These are phyloP conservation scores for Knipowitschia caucasica DNA, from an alignment of 2,797 vertebrate species.

Conservation along the genomic window DNA sequence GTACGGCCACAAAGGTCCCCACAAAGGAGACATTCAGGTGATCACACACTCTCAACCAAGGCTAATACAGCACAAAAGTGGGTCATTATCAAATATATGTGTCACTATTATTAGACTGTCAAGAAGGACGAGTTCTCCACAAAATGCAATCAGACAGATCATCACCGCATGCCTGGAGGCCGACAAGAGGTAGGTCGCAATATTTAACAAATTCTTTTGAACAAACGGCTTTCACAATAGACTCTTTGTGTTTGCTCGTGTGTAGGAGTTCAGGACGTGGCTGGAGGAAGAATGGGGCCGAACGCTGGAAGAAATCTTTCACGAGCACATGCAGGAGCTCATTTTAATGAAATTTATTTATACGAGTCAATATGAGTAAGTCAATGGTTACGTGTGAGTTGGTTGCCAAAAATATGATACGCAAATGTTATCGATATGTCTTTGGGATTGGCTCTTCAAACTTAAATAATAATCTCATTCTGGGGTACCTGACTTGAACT, in stretches of 20 bases:
- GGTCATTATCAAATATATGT: slow-evolving; percentile 18
- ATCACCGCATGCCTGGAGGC: slow-evolving; percentile 96
- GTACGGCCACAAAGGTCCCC: slow-evolving; percentile 97
- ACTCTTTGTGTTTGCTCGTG: slow-evolving; percentile 1
- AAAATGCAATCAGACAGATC: slow-evolving; percentile 96
- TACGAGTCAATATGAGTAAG: slow-evolving; percentile 98
- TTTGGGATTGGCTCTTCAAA: too few relatives aligned
- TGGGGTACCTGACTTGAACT: too few relatives aligned
- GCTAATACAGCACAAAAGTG: too few relatives aligned
- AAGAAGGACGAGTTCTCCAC: slow-evolving; percentile 98
- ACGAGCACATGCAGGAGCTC: slow-evolving; percentile 98
- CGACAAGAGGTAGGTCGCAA: slow-evolving; percentile 86
- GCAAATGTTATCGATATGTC: too few relatives aligned
- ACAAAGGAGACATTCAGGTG: slow-evolving; percentile 96
- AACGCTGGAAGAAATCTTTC: slow-evolving; percentile 97
- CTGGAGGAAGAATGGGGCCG: slow-evolving; percentile 96
- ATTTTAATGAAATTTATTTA: slow-evolving; percentile 99
- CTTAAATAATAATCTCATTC: too few relatives aligned
- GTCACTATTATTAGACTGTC: slow-evolving; percentile 76
- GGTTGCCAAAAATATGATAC: too few relatives aligned
- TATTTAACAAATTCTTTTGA: neutral
- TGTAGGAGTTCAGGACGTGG: slow-evolving; percentile 96
- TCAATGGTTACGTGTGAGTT: neutral
- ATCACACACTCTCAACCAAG: too few relatives aligned
- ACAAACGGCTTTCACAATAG: neutral